These are phyloP conservation scores for Neotragus pygmaeus DNA, from an alignment of 2,113 vertebrate species.

Conservation along the genomic window DNA sequence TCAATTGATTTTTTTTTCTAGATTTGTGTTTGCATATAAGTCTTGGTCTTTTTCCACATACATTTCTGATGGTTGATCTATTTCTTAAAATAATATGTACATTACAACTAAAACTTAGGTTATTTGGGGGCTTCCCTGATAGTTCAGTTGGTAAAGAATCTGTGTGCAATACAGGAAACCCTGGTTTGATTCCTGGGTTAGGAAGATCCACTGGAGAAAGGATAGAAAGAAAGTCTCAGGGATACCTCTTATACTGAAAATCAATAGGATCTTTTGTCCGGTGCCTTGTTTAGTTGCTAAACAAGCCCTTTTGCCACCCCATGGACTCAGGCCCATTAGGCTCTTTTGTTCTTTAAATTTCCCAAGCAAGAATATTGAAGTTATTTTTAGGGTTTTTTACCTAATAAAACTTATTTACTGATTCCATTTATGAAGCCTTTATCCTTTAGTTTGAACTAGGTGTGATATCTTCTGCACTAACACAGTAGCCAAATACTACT, in stretches of 20 bases:
- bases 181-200: background rate
- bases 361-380: background rate
- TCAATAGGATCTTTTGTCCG: background rate
- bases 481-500: background rate
- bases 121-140: background rate
- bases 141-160: background rate
- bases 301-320: background rate
- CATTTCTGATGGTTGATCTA: background rate
- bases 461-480: background rate
- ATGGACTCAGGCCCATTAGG: accelerated
- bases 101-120: background rate
- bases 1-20: background rate
- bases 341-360: background rate
- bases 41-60: background rate
- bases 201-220: background rate
- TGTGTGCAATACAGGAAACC: background rate
- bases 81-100: background rate
- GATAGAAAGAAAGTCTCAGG: background rate
- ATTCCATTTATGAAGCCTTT: background rate
- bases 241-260: background rate
- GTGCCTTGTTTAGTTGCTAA: background rate
- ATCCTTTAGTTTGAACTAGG: background rate
- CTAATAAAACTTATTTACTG: background rate
- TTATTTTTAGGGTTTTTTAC: background rate
- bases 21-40: background rate